Evolutionary conservation across 2,113 vertebrate genomes (phyloP), one percentile per base, ranked within the genome.

Genomic region (Siniperca chuatsi): DNA sequence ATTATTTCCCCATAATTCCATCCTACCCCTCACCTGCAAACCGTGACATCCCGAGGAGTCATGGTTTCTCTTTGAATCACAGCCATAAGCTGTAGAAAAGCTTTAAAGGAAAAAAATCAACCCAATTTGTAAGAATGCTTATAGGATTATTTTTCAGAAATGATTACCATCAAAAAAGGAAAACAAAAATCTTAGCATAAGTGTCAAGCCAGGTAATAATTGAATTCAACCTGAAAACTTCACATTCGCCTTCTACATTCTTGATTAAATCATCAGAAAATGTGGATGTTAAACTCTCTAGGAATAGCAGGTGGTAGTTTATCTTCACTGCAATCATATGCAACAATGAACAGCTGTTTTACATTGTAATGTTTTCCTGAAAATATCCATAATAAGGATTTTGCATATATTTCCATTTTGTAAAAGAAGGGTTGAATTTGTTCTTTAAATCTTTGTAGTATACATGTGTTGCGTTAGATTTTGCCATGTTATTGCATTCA

Each of bases 91-190:
- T 60, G 37, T 74, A 57, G 64, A 81, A 74, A 91, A 85, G 83
- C 72, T 82, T 92, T 90, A 88, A 89, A 90, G 81, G 86, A 57
- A 85, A 75, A 82, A 73, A 68, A 83, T 90, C 89, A 90, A 85
- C 82, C 82, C 79, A 52, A 46, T 57, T 68, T 83, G 10, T 46
- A 52, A 60, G 33, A 65, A 84, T 64, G 10, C 33, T 29, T 70
- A 46, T 37, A 66, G 29, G 44, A 84, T 84, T 61, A 64, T 64
- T 13, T 72, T 64, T 60, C 15, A 16, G 16, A 55, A 64, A 70
- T 57, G 8, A 64, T 78, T 61, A 50, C 15, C 18, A 62, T 25
- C 2, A 42, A 69, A 54, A 65, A 55, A 48, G 8, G 20, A 46
- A 50, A 66, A 29, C n/a, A 29, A 1, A 29, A 29, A 29, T 29